Evolutionary conservation across 2,797 vertebrate genomes (phyloP), one percentile per base, ranked within the genome.

Genomic region (Dallia pectoralis): DNA sequence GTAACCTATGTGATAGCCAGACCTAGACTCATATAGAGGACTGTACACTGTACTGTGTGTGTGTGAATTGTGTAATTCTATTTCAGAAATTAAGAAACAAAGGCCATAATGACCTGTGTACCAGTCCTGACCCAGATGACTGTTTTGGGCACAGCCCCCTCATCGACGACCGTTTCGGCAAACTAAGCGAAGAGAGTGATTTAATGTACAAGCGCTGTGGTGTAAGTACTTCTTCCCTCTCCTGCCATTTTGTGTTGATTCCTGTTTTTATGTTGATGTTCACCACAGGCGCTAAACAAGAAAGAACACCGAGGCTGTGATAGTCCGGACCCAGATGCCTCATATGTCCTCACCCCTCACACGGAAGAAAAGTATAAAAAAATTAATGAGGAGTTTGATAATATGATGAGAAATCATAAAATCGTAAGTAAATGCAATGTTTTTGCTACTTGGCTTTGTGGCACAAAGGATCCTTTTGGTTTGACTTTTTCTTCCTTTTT

Each of bases 381-480:
- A 98, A 99, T 99, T 95, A 99, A 99, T 96, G 98, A 99, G 95
- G 98, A 99, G 90, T 99, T 99, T 98, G 98, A 99, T 98, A 99
- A 99, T 97, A 99, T 99, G 98, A 99, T 99, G 98, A 93, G 97
- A 97, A 99, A 97, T 97, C 98, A 99, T 97, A 99, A 99, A 96
- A 97, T 99, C 95, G 96, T 98, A 97, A 95, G 94, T 94, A 82
- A 88, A 87, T 91, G 89, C 82, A 90, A 90, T 72, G 77, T 90
- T 92, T 89, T 64, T 64, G 61, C 91, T 93, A 92, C 91, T 93
- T 93, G 93, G 91, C 91, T 94, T 93, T 93, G 86, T 93, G 88
- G 90, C 91, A 91, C 90, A 91, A 84, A 87, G 88, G 90, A 90
- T 78, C 89, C 82, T 80, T 83, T 72, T 79, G 84, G 84, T 80